Evolutionary conservation across 2,113 vertebrate genomes (phyloP).

Genomic region (Lota lota): DNA sequence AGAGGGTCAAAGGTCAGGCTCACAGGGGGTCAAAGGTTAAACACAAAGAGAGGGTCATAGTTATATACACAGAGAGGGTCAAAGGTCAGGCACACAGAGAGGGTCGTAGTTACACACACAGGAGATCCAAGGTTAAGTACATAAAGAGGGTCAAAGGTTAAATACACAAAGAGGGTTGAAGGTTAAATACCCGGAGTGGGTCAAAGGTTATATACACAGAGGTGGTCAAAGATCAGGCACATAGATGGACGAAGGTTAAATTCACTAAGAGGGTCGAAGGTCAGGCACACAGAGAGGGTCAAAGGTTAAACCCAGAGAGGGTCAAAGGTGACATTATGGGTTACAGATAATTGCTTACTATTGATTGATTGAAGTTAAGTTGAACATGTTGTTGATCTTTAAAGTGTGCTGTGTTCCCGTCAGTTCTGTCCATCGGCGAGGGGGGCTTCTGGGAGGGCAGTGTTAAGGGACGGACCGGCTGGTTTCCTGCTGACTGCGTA

Average conservation of each 20-base stretch:
- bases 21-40: neutral
- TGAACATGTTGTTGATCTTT: no score
- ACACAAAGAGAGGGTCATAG: neutral
- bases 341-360: no score
- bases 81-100: neutral
- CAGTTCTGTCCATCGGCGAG: slow-evolving; percentile 95
- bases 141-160: neutral
- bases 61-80: neutral
- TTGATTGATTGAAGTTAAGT: no score
- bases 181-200: no score
- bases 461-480: slow-evolving; percentile 92
- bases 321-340: neutral
- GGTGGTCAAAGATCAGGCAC: neutral
- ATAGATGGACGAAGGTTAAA: neutral
- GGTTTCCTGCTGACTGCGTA: slow-evolving; percentile 97
- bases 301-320: no score
- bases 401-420: neutral
- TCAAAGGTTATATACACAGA: no score
- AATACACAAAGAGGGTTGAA: neutral
- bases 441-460: slow-evolving; percentile 97
- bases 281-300: neutral
- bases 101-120: neutral
- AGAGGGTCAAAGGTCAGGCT: slow-evolving; percentile 89
- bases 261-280: neutral
- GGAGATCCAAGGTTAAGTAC: neutral